Conservation (phyloP, 2,797 vertebrate genomes). For the Poecilia gillii region DNA sequence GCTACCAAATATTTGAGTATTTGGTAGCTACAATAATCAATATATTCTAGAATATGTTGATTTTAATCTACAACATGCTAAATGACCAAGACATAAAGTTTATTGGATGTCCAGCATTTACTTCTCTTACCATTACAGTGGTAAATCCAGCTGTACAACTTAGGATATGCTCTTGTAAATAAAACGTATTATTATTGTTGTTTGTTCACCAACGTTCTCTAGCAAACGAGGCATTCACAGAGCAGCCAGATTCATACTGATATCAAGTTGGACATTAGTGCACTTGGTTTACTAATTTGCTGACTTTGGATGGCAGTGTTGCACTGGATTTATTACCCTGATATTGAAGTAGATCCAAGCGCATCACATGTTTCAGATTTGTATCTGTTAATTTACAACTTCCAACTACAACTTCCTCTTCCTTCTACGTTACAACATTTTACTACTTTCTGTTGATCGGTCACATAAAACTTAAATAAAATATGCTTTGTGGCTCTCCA, state of each 20-base stretch:
- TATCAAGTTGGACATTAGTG: not conserved
- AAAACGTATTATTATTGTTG: not conserved
- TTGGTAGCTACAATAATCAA: not conserved
- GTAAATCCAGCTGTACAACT: not conserved
- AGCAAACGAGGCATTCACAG: not conserved
- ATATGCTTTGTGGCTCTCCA: not conserved
- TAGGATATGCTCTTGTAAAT: not conserved
- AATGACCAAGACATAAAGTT: not conserved
- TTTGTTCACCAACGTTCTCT: not conserved
- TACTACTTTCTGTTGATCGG: not conserved
- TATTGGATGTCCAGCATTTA: not conserved
- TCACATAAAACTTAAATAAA: not conserved
- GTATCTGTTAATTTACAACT: not conserved
- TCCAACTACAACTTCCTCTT: not conserved
- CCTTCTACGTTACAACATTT: not conserved
- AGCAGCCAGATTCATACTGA: not conserved
- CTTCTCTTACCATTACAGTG: not conserved
- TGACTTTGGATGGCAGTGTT: not conserved
- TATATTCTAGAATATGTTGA: not conserved
- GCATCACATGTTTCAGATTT: not conserved
- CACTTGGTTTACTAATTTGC: not conserved
- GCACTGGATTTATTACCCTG: not conserved
- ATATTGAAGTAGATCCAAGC: not conserved
- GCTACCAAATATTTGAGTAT: not conserved
- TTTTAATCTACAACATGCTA: not conserved